These are phyloP conservation scores for Alces alces DNA, from an alignment of 2,113 vertebrate genomes.

Conservation along the genomic window DNA sequence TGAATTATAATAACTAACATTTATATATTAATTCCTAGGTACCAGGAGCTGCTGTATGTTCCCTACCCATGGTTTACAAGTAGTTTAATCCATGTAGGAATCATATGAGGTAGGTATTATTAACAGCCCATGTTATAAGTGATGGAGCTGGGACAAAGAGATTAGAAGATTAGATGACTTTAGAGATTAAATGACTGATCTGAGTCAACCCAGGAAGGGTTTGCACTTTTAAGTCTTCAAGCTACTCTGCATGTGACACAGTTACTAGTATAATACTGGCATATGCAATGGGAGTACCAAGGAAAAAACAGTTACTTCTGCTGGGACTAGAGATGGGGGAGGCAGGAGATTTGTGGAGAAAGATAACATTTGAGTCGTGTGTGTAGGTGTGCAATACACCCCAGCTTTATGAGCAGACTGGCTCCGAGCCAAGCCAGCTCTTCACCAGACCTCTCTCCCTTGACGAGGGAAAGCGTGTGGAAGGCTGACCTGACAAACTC, in stretches of 20 bases:
- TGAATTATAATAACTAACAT: background rate
- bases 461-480: accelerated
- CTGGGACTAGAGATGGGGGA: background rate
- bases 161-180: background rate
- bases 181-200: background rate
- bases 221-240: background rate
- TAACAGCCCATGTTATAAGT: background rate
- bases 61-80: background rate
- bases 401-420: background rate
- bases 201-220: background rate
- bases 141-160: background rate
- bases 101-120: background rate
- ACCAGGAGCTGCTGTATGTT: background rate
- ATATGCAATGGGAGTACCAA: background rate
- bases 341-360: background rate
- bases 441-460: background rate
- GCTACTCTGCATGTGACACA: background rate
- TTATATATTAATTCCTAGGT: background rate
- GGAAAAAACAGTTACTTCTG: background rate
- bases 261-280: background rate
- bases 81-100: background rate
- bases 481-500: background rate
- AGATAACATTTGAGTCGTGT: background rate
- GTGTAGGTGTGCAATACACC: accelerated
- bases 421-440: background rate